A percentile compares a stretch with the other conserved stretches of the same genome.
These are phyloP conservation scores for Octomys mimax DNA, from an alignment of 2,797 vertebrate species.

Conservation along the genomic window DNA sequence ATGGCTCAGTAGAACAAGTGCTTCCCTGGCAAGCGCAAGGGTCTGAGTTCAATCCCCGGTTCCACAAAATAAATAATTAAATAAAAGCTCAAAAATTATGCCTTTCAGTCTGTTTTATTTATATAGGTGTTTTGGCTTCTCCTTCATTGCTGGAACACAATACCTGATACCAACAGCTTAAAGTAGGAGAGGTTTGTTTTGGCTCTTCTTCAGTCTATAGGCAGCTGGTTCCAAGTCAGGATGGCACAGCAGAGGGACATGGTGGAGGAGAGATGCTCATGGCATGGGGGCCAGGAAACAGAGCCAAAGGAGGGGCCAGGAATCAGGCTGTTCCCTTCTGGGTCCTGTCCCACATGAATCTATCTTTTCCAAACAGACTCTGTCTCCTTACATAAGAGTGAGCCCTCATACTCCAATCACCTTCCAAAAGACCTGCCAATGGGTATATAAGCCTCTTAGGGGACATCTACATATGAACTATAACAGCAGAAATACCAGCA, in stretches of 20 bases:
- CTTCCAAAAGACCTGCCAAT: background rate
- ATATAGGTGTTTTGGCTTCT: background rate
- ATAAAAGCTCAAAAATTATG: no score
- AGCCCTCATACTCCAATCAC: background rate
- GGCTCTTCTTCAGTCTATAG: background rate
- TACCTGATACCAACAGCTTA: background rate
- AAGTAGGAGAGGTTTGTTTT: background rate
- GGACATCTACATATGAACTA: background rate
- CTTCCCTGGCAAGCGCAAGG: no score
- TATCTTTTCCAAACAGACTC: background rate
- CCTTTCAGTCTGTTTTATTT: background rate
- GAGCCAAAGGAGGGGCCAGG: background rate
- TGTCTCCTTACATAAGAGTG: background rate
- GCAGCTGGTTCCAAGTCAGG: background rate
- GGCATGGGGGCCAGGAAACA: background rate
- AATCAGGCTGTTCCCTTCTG: background rate
- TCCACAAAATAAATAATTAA: no score
- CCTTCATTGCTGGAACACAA: background rate
- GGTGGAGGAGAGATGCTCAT: background rate
- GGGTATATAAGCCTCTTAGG: background rate
- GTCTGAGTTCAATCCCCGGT: no score
- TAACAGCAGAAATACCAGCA: background rate
- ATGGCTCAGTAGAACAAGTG: no score
- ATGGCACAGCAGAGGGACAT: background rate
- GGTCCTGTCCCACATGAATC: background rate